Evolutionary conservation across 2,797 vertebrate genomes (phyloP), one percentile per base, ranked within the genome.

Genomic region (Acipenser transmontanus): DNA sequence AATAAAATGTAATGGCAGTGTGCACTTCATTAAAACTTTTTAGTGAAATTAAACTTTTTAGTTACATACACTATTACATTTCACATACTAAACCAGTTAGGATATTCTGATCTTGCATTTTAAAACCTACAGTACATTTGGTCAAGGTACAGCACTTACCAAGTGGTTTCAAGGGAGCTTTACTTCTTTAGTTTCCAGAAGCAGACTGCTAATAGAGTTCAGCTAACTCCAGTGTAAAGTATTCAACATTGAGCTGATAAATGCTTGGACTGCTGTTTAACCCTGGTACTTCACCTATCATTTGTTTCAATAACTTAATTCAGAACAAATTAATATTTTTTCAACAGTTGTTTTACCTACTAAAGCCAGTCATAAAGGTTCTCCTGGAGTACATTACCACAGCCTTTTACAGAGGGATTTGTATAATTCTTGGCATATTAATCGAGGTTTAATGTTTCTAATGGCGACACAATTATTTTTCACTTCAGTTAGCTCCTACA

Each of bases 121-220:
- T n/a, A n/a, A n/a, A n/a, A n/a, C n/a, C 14, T 17, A 17, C 14
- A 17, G 14, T 17, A 17, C 14, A 17, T 34, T 34, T 34, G 34
- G 34, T 34, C 49, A 17, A 51, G 34, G 2, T 34, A 34, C 34
- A 14, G 48, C 75, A 73, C 82, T 82, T 84, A 84, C 80, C 73
- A 71, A 82, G 79, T 74, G 78, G 75, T 83, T 82, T 81, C 50
- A 75, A 72, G 80, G 60, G 75, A 72, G 76, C 78, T 80, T 84
- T 80, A 78, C 34, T 34, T 34, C 34, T 34, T 34, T 62, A 48
- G 69, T 67, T 62, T 72, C 68, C 77, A 68, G 68, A 66, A 69
- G 81, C 74, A 78, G 74, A 68, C 73, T 62, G 73, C 66, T 69
- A 64, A 7, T 17, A 70, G 72, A 68, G 74, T 70, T 73, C 68